A percentile compares a stretch with the other conserved stretches of the same genome.
Evolutionary conservation across 2,888 invertebrate genomes (phyloP).

Genomic region (Antheraea yamamai): DNA sequence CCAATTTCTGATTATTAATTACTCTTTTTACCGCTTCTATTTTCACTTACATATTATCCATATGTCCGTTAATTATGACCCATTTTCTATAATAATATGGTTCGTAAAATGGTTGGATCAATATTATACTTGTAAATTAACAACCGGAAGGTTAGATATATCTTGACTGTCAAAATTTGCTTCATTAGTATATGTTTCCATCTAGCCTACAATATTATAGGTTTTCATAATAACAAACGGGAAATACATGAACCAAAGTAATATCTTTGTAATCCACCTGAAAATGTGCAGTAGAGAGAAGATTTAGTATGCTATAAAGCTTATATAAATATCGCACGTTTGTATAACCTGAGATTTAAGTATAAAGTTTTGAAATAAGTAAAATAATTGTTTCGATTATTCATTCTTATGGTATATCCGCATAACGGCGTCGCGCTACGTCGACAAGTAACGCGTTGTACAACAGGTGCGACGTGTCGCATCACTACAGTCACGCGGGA

Average conservation of each 20-base stretch:
- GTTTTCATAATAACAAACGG: no score
- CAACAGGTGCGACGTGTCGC: conserved; percentile 74
- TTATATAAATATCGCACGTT: no score
- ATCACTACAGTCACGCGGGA: conserved; percentile 63
- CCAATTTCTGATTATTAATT: not conserved
- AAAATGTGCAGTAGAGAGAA: not conserved
- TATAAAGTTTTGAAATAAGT: not conserved
- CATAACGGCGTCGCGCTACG: not conserved
- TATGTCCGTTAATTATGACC: not conserved
- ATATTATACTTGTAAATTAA: not conserved
- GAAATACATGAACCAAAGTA: no score
- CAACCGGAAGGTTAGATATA: no score
- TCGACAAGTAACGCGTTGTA: conserved; percentile 30
- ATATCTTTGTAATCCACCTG: no score
- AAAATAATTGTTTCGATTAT: not conserved
- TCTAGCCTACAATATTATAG: no score
- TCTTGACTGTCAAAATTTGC: no score
- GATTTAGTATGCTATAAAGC: not conserved
- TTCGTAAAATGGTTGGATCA: not conserved
- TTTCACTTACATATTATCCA: not conserved
- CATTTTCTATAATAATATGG: not conserved
- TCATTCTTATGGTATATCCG: not conserved
- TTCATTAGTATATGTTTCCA: no score
- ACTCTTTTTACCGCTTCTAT: not conserved
- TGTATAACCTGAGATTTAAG: not conserved